These are phyloP conservation scores for Channa maculata DNA, from an alignment of 2,113 vertebrate species.

Conservation along the genomic window DNA sequence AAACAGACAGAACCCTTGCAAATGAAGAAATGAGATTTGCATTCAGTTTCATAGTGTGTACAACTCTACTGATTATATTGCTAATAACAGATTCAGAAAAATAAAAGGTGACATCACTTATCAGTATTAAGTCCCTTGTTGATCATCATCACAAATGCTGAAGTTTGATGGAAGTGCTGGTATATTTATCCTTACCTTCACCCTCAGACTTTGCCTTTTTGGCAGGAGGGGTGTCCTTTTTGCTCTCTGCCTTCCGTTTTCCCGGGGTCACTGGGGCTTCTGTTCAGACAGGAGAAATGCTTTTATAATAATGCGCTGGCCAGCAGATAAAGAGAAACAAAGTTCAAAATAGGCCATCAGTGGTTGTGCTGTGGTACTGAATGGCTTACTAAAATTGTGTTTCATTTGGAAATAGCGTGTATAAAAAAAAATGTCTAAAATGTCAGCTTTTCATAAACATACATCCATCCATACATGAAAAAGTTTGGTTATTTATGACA, in stretches of 20 bases:
- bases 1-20: slow-evolving; percentile 86
- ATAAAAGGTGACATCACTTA: slow-evolving; percentile 78
- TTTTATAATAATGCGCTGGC: no score
- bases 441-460: no score
- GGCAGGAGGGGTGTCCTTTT: slow-evolving; percentile 82
- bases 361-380: no score
- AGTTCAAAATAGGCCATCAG: no score
- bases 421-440: no score
- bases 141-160: slow-evolving; percentile 74
- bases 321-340: no score
- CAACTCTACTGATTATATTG: accelerated
- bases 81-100: slow-evolving; percentile 70
- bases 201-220: slow-evolving; percentile 83
- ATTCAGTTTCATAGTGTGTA: accelerated
- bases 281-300: slow-evolving; percentile 6
- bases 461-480: no score
- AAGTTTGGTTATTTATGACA: no score
- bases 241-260: slow-evolving; percentile 83
- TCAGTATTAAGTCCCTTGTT: slow-evolving; percentile 91
- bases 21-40: background rate
- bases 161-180: accelerated
- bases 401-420: no score
- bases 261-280: slow-evolving; percentile 68
- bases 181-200: slow-evolving; percentile 65
- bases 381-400: no score